Percentiles rank a stretch among this genome's conserved stretches.
phyloP scores from a whole-genome alignment of 1,140 invertebrate species.

The Eueides isabella region DNA sequence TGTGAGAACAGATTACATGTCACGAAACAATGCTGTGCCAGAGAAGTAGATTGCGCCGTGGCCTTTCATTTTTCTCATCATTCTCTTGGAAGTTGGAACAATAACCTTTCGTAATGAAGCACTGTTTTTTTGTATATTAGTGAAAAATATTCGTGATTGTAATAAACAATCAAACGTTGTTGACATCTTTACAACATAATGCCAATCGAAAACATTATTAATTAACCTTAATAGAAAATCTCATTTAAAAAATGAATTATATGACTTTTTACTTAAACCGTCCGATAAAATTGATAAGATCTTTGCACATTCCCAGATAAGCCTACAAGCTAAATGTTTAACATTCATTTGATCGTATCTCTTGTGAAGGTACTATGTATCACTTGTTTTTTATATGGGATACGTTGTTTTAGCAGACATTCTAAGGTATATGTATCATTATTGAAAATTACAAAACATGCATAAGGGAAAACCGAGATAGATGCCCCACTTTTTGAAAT shows the following conservation, averaged over 20 bases:
- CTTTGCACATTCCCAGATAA: background rate
- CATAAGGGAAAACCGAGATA: too few relatives aligned
- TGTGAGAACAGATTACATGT: constrained; percentile 14
- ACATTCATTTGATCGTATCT: constrained; percentile 10
- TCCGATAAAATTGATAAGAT: background rate
- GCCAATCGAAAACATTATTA: background rate
- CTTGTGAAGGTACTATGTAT: background rate
- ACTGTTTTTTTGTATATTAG: background rate
- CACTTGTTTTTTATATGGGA: background rate
- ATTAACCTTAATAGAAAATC: background rate
- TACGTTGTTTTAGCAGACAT: background rate
- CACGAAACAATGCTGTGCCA: constrained; percentile 21
- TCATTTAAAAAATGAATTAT: background rate
- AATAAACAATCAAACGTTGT: background rate
- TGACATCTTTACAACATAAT: background rate
- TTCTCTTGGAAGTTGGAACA: constrained; percentile 4
- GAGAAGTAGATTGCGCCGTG: constrained; percentile 3
- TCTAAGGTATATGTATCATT: background rate
- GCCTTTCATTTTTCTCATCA: background rate
- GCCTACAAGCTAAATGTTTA: constrained; percentile 1
- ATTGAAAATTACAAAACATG: too few relatives aligned
- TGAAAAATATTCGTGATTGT: background rate
- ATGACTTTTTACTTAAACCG: background rate
- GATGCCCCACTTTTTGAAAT: too few relatives aligned
- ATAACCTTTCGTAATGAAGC: constrained; percentile 6